A percentile compares a stretch with the other conserved stretches of the same genome.
These are phyloP conservation scores for Drosophila sordidapex DNA, from an alignment of 2,888 invertebrate genomes.

Conservation along the genomic window DNA sequence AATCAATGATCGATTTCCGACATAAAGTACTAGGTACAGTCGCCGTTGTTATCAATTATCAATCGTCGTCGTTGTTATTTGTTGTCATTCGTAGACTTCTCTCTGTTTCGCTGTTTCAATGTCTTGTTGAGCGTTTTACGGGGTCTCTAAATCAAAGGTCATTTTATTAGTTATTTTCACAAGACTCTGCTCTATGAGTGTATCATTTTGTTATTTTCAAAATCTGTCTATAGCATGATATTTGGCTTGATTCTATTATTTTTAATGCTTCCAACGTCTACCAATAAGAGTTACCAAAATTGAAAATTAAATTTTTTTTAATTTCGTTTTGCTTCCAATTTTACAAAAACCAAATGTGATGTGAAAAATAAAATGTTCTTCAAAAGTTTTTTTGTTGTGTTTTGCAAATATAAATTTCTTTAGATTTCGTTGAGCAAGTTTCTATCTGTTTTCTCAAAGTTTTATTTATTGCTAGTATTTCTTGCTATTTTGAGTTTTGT, in stretches of 20 bases:
- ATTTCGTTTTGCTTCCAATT: background rate
- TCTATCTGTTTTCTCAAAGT: conserved; percentile 9
- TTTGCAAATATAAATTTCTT: conserved; percentile 6
- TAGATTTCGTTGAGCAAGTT: conserved; percentile 10
- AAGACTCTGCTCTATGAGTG: conserved; percentile 20
- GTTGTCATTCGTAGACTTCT: conserved; percentile 55
- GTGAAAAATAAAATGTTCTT: conserved; percentile 1
- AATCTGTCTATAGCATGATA: conserved; percentile 39
- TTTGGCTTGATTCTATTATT: conserved; percentile 10
- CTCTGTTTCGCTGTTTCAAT: conserved; percentile 39
- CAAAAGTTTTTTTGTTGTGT: conserved; percentile 20
- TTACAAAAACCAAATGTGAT: background rate
- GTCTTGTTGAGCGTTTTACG: conserved; percentile 46
- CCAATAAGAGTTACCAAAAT: background rate
- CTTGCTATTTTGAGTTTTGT: conserved; percentile 28
- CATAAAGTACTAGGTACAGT: conserved; percentile 54
- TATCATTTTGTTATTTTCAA: conserved; percentile 9
- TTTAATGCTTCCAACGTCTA: conserved; percentile 5
- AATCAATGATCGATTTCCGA: conserved; percentile 25
- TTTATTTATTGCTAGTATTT: conserved; percentile 23
- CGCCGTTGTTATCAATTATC: conserved; percentile 56
- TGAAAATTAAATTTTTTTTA: too few species aligned
- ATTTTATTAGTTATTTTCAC: conserved; percentile 22
- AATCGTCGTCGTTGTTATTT: conserved; percentile 60
- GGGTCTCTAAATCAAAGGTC: conserved; percentile 19